Conservation (phyloP, 2,113 vertebrate species). For the Brienomyrus brachyistius region DNA sequence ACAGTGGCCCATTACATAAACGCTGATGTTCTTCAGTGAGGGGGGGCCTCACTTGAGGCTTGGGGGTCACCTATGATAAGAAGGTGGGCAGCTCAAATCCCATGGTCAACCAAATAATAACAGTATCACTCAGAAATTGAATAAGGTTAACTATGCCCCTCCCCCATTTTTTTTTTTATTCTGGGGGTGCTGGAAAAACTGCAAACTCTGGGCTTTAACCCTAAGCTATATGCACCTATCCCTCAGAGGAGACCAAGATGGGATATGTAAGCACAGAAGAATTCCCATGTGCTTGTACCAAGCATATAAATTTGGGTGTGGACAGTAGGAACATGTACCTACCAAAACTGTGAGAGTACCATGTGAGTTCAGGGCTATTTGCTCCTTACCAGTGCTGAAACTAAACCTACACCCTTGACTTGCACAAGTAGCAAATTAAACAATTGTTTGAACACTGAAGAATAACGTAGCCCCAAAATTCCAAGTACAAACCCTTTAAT, state of each 20-base stretch:
- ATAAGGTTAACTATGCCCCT: not conserved
- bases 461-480: not conserved
- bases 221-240: not conserved
- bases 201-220: not conserved
- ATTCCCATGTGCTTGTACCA: not conserved
- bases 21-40: not conserved
- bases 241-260: not conserved
- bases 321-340: not conserved
- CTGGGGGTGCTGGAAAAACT: not conserved
- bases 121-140: not conserved
- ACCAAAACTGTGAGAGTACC: not conserved
- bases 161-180: too few relatives aligned
- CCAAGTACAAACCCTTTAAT: not conserved
- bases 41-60: not conserved
- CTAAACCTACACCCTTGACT: not conserved
- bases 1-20: not conserved
- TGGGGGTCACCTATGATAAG: not conserved
- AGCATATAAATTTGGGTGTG: not conserved
- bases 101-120: not conserved
- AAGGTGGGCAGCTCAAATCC: not conserved
- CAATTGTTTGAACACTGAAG: not conserved
- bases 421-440: not conserved
- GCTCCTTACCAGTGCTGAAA: not conserved
- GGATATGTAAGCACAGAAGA: not conserved
- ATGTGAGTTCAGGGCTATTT: not conserved